Evolutionary conservation across 2,797 vertebrate genomes (phyloP).

Genomic region (Pipistrellus kuhlii): DNA sequence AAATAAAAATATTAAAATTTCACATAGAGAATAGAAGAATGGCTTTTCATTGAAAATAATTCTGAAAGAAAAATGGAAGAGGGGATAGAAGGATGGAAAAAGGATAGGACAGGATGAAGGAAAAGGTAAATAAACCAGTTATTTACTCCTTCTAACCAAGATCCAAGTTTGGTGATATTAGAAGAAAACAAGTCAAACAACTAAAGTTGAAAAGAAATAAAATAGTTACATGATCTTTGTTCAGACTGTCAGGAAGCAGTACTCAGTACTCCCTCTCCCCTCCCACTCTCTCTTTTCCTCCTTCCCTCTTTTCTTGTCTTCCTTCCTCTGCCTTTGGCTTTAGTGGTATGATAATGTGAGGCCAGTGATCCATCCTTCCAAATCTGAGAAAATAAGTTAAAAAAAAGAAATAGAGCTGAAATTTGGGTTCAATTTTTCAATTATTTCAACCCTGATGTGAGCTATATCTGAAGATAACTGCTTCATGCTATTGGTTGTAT

Average conservation of each 20-base stretch:
- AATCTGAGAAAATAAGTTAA: neutral
- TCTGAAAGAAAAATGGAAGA: neutral
- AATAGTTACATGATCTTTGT: neutral
- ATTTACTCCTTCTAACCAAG: neutral
- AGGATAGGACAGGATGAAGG: neutral
- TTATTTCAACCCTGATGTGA: neutral
- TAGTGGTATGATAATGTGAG: neutral
- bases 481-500: neutral
- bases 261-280: neutral
- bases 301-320: neutral
- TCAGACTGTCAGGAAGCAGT: neutral
- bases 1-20: conserved; percentile 72
- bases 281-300: neutral
- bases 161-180: neutral
- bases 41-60: conserved; percentile 4
- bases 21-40: fast-evolving
- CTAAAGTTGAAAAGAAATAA: neutral
- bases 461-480: neutral
- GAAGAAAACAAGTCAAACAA: neutral
- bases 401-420: neutral
- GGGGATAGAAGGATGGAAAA: neutral
- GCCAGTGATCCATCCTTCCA: neutral
- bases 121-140: neutral
- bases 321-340: neutral
- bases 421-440: neutral